Base-by-base conservation (phyloP, 2,797 vertebrate genomes). In the Apogon talboti region DNA sequence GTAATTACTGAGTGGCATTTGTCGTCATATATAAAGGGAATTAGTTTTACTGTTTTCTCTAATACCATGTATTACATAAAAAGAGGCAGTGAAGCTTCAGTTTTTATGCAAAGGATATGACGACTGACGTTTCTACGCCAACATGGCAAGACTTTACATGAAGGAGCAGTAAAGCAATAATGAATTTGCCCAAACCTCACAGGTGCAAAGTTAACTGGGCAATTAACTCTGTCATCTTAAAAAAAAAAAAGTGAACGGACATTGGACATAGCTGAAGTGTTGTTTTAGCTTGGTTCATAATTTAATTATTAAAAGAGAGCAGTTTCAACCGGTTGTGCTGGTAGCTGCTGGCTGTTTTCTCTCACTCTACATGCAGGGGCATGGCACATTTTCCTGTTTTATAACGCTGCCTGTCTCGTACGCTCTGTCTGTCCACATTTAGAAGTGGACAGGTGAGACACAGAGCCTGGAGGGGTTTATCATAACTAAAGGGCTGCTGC, bases 251-350 rank as follows among this genome's bases (percentile, higher is more conserved):
- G 38, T n/a, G 47, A 50, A 41, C 28, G 6, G 16, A 62, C 51
- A 35, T 49, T 70, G 44, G 44, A 54, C 35, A 0, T 0, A 9
- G 47, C 47, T 35, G 84, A 85, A 76, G 0, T 58, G 66, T 60
- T 50, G 55, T 55, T 69, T 71, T 46, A 53, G 49, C 72, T 59
- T 18, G 28, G 62, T 63, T 84, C 33, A 81, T 78, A 81, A 92
- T 88, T 88, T 84, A 88, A 91, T 91, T 83, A 89, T 91, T 83
- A 90, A 76, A 78, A 49, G 63, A 87, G 87, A 87, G 91, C 86
- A 54, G 91, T 91, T 92, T 66, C 41, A 92, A 87, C 93, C 87
- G 90, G 91, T 91, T 89, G 72, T 57, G 71, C 75, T 69, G 21
- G 85, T 76, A 37, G 66, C 75, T 66, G 62, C 80, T 55, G 71